Conservation (phyloP, 2,113 vertebrate genomes). For the Cyprinodon variegatus region DNA sequence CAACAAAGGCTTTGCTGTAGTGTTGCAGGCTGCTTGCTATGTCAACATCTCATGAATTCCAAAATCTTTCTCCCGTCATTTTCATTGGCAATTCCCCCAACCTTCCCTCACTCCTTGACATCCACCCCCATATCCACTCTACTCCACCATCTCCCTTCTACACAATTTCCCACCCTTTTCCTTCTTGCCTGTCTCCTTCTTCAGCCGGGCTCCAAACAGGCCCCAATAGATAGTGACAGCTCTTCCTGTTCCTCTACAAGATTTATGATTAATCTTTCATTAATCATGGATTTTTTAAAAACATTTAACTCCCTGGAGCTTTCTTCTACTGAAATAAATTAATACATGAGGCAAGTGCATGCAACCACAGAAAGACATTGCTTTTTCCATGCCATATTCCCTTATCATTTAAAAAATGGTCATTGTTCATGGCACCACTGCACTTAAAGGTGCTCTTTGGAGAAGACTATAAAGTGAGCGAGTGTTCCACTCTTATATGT, state of each 20-base stretch:
- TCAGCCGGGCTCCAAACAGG: constrained; percentile 59
- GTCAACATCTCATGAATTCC: constrained; percentile 68
- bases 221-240: constrained; percentile 79
- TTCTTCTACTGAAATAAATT: constrained; percentile 75
- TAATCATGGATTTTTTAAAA: constrained; percentile 77
- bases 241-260: constrained; percentile 79
- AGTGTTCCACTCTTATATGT: constrained; percentile 62
- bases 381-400: constrained; percentile 59
- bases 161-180: constrained; percentile 39
- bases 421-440: constrained; percentile 75
- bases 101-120: constrained; percentile 54
- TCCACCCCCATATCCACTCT: constrained; percentile 45
- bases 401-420: constrained; percentile 66
- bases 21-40: constrained; percentile 51
- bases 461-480: constrained; percentile 57
- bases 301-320: constrained; percentile 70
- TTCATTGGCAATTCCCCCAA: constrained; percentile 42
- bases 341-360: constrained; percentile 65
- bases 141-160: constrained; percentile 16
- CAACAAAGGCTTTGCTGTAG: constrained; percentile 42
- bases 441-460: constrained; percentile 65
- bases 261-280: constrained; percentile 82
- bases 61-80: constrained; percentile 47
- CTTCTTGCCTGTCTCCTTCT: constrained; percentile 55
- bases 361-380: constrained; percentile 57